phyloP scores from a whole-genome alignment of 2,797 vertebrate species.

The Zenarchopterus dispar region DNA sequence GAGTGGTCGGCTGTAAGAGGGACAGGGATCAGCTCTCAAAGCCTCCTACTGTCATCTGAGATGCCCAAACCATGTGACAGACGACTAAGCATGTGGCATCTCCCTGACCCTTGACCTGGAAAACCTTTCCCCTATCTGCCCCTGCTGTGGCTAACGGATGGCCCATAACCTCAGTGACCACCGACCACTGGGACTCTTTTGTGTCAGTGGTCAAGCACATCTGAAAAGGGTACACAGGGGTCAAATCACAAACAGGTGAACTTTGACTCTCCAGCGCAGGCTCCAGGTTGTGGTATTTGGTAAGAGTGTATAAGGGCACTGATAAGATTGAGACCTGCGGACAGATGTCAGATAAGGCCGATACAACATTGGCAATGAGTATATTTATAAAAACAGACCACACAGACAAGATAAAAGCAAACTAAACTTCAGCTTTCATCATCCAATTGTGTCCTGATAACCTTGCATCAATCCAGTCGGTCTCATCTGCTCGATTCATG shows the following conservation, averaged over 20 bases:
- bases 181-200: slow-evolving; percentile 66
- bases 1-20: slow-evolving; percentile 22
- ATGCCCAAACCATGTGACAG: slow-evolving; percentile 64
- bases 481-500: neutral
- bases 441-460: neutral
- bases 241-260: slow-evolving; percentile 67
- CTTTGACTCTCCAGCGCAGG: slow-evolving; percentile 59
- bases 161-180: slow-evolving; percentile 47
- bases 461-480: neutral
- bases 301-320: slow-evolving; percentile 32
- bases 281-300: slow-evolving; percentile 54
- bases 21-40: slow-evolving; percentile 45
- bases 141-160: slow-evolving; percentile 65
- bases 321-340: slow-evolving; percentile 43
- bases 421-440: neutral
- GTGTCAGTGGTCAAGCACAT: slow-evolving; percentile 65
- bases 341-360: slow-evolving; percentile 42
- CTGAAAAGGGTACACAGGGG: slow-evolving; percentile 56
- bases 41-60: slow-evolving; percentile 67
- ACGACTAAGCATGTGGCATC: slow-evolving; percentile 79
- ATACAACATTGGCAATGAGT: slow-evolving; percentile 25
- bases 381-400: slow-evolving; percentile 34
- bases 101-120: slow-evolving; percentile 68
- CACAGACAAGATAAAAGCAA: slow-evolving; percentile 13
- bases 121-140: slow-evolving; percentile 61